Base-by-base conservation (phyloP, 2,888 invertebrate genomes). In the Chrysolina haemoptera region DNA sequence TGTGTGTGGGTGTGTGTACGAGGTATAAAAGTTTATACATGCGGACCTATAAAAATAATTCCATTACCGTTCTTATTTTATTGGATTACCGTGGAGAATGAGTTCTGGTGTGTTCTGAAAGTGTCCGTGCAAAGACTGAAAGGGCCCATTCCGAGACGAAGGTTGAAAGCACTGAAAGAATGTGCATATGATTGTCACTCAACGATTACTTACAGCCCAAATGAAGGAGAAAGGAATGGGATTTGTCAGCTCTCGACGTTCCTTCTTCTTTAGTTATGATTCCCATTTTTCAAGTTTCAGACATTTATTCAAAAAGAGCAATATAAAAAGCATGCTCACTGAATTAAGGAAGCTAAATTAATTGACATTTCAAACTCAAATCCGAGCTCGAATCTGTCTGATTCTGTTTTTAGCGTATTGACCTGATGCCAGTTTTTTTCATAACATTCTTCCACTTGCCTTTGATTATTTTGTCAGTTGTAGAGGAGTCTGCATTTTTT, bases 11-110 rank as follows among this genome's bases (percentile, higher is more conserved):
- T 67, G 59, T 59, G 50, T 62, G 55, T 27, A 48, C 68, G 46
- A 53, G 64, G 41, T 40, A 70, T 74, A 74, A 74, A 73, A 70
- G 50, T 74, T 67, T 68, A 70, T 70, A 59, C 59, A 74, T 70
- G 74, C 46, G 70, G 68, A 64, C 46, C 63, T 62, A 67, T 67
- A 70, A 66, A 70, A 50, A 53, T 64, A 68, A 74, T 74, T 64
- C 70, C 63, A 71, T 74, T 71, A 62, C 62, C 4, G 16, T 16
- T 10, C 64, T 48, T 50, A 67, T 67, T 53, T 67, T 40, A 40
- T 53, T 27, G 20, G 67, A 67, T 67, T 67, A 53, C 67, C 27
- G 27, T 5, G n/a, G 9, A 14, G 41, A 59, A 59, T 59, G 59
- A 27, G n/a, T 59, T 27, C 35, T 22, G 59, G n/a, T 12, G 59